Evolutionary conservation across 2,888 invertebrate species (phyloP), one percentile per base, ranked within the genome.

Genomic region (Stramonita haemastoma): DNA sequence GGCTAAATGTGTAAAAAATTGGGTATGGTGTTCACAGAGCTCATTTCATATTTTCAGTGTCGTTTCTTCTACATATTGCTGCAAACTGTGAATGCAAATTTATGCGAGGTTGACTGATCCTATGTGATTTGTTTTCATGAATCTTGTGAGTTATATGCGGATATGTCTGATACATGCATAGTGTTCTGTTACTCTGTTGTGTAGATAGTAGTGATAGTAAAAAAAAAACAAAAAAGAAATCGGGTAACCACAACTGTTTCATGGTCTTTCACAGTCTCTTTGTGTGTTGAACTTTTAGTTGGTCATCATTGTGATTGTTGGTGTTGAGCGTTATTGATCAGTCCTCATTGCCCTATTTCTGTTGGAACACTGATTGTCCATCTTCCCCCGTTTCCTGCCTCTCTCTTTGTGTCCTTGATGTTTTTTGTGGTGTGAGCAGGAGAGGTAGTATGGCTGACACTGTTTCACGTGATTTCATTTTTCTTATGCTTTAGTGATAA

Each of bases 211-310:
- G 5, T 22, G 19, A 19, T 17, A 32, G 77, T 15, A 79, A 32
- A 60, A 60, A 13, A 70, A 70, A 17, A 70, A 70, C 22, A 26
- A 70, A 11, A 70, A 70, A 70, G 22, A 81, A 83, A 36, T 83
- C 81, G 46, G 81, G 81, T 83, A 83, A 29, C 29, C 81, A 83
- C 81, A 36, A 36, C 36, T 46, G 81, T 36, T 83, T 83, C 19
- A 46, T 83, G 81, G 81, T 83, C 81, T 83, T 83, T 83, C 81
- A 83, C 46, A 46, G 81, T 83, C 46, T 46, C 81, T 81, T 34
- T 83, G 26, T 36, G 22, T 22, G 29, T 73, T 73, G 26, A 73
- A 11, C 81, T 29, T 22, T 46, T 22, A 83, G 36, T 46, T 83
- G 15, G 81, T 83, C 81, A 13, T 83, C 22, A 19, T 46, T 83